These are phyloP conservation scores for Pelobates fuscus DNA, from an alignment of 2,113 vertebrate species.

Conservation along the genomic window DNA sequence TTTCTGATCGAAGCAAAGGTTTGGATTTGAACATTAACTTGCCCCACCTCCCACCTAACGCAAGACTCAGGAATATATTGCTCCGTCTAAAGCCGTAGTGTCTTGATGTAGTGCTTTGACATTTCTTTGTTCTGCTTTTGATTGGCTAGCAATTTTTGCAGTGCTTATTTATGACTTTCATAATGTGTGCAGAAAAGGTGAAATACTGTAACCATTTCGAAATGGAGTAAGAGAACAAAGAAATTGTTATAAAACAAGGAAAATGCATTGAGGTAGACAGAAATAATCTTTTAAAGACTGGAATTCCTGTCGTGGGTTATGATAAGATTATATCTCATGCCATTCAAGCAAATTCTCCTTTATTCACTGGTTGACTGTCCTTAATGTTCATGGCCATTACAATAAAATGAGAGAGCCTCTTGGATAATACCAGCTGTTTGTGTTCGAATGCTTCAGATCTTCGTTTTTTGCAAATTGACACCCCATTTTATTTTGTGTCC, in stretches of 20 bases:
- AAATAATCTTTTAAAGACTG: conserved; percentile 35
- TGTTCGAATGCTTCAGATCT: no score
- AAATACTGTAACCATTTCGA: conserved; percentile 34
- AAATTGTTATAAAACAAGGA: conserved; percentile 28
- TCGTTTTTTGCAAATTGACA: no score
- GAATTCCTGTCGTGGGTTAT: conserved; percentile 8
- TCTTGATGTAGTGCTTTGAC: conserved; percentile 44
- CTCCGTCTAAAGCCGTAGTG: conserved; percentile 30
- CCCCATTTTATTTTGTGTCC: no score
- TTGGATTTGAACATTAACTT: conserved; percentile 47
- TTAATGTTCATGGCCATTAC: neutral
- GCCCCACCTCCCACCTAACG: conserved; percentile 19
- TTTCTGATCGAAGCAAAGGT: conserved; percentile 38
- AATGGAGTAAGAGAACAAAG: conserved; percentile 7
- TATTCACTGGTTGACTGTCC: neutral
- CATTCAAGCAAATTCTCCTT: neutral
- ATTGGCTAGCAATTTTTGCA: conserved; percentile 45
- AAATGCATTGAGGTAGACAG: neutral
- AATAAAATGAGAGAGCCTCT: neutral
- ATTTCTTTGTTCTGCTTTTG: conserved; percentile 31
- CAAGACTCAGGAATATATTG: conserved; percentile 43
- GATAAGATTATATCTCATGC: conserved; percentile 33
- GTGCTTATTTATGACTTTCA: conserved; percentile 47
- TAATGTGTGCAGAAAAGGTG: conserved; percentile 40
- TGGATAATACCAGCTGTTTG: neutral